A percentile compares a stretch with the other conserved stretches of the same genome.
Evolutionary conservation across 2,888 invertebrate genomes (phyloP).

Genomic region (Parnassius orleans): DNA sequence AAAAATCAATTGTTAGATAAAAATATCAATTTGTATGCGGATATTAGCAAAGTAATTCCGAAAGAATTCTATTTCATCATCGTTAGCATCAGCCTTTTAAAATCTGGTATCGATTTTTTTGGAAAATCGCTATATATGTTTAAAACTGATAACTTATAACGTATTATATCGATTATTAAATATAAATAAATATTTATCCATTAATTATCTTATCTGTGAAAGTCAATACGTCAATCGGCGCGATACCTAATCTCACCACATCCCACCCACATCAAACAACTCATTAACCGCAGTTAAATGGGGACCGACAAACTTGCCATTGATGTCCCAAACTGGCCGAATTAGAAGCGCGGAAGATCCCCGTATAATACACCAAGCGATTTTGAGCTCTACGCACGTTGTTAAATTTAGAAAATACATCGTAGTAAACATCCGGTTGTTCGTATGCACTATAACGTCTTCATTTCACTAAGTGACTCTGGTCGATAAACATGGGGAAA

Average conservation of each 20-base stretch:
- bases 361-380: slow-evolving; percentile 14
- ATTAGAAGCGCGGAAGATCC: slow-evolving; percentile 28
- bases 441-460: slow-evolving; percentile 35
- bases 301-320: slow-evolving; percentile 3
- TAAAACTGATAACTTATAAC: too few species aligned
- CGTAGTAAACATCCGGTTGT: slow-evolving; percentile 59
- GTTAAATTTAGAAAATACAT: slow-evolving; percentile 28
- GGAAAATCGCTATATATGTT: too few species aligned
- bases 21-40: too few species aligned
- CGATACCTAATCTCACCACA: slow-evolving; percentile 13
- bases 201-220: slow-evolving; percentile 17
- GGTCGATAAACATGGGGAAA: slow-evolving; percentile 40
- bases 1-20: too few species aligned
- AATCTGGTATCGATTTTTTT: too few species aligned
- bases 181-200: slow-evolving; percentile 10
- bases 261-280: slow-evolving; percentile 30
- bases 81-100: too few species aligned
- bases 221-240: slow-evolving; percentile 22
- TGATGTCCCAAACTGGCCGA: slow-evolving; percentile 26
- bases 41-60: too few species aligned
- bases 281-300: slow-evolving; percentile 24
- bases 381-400: slow-evolving; percentile 27
- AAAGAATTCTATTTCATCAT: too few species aligned
- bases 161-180: too few species aligned
- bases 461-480: slow-evolving; percentile 49